Conservation (phyloP, 1,140 invertebrate species). For the Trachelipus rathkii region DNA sequence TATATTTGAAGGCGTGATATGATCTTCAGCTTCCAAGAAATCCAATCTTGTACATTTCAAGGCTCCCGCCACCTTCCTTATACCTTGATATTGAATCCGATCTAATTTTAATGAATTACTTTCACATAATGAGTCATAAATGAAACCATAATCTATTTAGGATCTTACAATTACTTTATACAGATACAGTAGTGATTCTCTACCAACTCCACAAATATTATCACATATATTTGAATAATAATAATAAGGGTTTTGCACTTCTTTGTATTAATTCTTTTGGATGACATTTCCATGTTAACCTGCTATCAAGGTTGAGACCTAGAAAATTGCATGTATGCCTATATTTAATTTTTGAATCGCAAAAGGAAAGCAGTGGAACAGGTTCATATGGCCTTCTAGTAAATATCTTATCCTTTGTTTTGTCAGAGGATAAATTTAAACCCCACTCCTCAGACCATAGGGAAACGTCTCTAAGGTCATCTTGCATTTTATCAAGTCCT, state of each 20-base stretch:
- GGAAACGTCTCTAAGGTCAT: neutral
- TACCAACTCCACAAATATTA: neutral
- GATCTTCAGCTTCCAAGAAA: neutral
- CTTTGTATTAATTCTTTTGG: neutral
- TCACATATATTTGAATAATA: neutral
- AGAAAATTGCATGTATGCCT: neutral
- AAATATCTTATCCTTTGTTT: neutral
- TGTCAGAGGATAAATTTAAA: neutral
- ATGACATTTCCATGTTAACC: neutral
- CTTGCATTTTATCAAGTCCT: neutral
- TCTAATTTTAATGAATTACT: neutral
- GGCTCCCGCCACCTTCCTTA: neutral
- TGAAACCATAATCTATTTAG: constrained; percentile 12
- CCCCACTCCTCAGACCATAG: neutral
- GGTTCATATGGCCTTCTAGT: neutral
- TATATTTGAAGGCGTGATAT: neutral
- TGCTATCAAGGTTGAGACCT: neutral
- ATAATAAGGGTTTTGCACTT: neutral
- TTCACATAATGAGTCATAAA: neutral
- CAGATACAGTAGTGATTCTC: neutral
- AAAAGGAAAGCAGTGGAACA: neutral
- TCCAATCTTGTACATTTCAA: neutral
- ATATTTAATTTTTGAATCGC: neutral
- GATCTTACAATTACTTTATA: neutral
- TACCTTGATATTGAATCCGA: neutral